Base-by-base conservation (phyloP, 1,140 invertebrate species). In the Oedothorax gibbosus region DNA sequence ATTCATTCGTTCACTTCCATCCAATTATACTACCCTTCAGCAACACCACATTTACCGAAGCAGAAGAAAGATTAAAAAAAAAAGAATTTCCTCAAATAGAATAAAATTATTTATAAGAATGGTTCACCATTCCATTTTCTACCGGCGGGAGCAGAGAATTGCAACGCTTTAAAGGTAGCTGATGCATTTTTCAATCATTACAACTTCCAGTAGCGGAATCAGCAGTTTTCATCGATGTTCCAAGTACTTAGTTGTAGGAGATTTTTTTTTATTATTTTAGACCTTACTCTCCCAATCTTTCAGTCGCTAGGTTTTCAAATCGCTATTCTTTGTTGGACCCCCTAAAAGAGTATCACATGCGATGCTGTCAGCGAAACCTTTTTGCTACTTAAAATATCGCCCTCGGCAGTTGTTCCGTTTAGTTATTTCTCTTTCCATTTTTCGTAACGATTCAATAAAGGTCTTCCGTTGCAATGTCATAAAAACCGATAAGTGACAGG, bases 371-470 rank as follows among this genome's bases (percentile, higher is more conserved):
- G 66, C 66, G 51, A 56, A 68, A 68, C 77, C n/a, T 71, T 81
- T 81, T 15, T 14, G 51, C 15, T 79, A 79, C 65, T 69, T 79
- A 35, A 69, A 72, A 35, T 51, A 12, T 21, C 35, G 69, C 80
- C 80, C 73, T 9, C 15, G 60, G 69, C 50, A 15, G 4, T 57
- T 64, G 66, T 64, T 54, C 56, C 62, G 66, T 73, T 62, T 82
- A 72, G 69, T 14, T 72, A 56, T 14, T 72, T 82, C 64, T 57
- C 11, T 81, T 81, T 73, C 49, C 69, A 20, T 82, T 82, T 82
- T 82, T 65, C 60, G 72, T 82, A 73, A 82, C 53, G 69, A 82
- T 82, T 82, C 68, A 82, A 82, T 82, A 82, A 82, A 82, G 78
- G 69, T 65, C 57, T 69, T 82, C 54, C 49, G 35, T 82, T 73